A percentile compares a stretch with the other conserved stretches of the same genome.
Conservation (phyloP, 2,888 invertebrate genomes). For the Scaptomyza flava region DNA sequence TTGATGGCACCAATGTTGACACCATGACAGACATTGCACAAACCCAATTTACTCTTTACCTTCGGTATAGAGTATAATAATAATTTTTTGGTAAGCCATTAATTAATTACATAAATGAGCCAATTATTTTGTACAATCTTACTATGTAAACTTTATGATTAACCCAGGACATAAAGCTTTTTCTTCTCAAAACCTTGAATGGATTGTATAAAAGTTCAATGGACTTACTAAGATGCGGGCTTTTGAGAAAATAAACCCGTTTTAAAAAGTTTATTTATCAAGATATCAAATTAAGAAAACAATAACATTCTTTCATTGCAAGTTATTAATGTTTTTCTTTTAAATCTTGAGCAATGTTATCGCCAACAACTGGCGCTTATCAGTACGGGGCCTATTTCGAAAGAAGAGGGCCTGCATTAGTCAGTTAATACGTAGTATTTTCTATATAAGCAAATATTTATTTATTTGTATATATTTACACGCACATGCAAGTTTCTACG, state of each 20-base stretch:
- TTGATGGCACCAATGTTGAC: too few species aligned
- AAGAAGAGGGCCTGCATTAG: background rate
- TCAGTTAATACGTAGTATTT: slow-evolving; percentile 2
- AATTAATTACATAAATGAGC: slow-evolving; percentile 4
- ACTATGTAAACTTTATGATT: too few species aligned
- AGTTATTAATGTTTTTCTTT: too few species aligned
- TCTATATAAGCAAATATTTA: background rate
- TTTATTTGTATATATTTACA: background rate
- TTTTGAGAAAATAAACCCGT: background rate
- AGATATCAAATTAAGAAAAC: too few species aligned
- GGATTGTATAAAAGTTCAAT: background rate
- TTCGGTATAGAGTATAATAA: background rate
- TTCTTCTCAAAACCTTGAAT: background rate
- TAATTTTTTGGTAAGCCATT: background rate
- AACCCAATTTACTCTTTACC: too few species aligned
- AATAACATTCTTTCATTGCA: background rate
- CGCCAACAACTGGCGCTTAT: slow-evolving; percentile 16
- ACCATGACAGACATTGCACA: too few species aligned
- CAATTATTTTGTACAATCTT: background rate
- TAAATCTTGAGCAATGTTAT: slow-evolving; percentile 10
- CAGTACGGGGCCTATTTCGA: slow-evolving; percentile 10
- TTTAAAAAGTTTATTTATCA: background rate
- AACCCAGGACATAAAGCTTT: too few species aligned
- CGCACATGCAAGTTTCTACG: background rate
- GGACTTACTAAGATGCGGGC: background rate